Base-by-base conservation (phyloP, 1,140 invertebrate species). In the Bathynomus jamesi region DNA sequence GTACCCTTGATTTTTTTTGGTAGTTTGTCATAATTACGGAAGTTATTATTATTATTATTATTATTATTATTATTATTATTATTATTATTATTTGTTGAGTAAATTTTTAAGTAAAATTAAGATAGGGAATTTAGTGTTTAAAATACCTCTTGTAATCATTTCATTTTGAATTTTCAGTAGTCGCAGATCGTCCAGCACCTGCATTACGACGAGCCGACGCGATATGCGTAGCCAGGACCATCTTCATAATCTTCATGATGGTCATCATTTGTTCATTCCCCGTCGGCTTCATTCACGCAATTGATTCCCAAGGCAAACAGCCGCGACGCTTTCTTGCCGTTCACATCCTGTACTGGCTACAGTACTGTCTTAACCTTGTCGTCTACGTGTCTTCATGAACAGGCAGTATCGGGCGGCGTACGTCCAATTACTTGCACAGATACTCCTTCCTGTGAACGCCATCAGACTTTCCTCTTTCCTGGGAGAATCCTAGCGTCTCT, bases 381-480 rank as follows among this genome's bases (percentile, higher is more conserved):
- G 63, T 70, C 4, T 70, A 70, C 30, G 69, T 53, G 40, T 70
- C 28, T 61, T 70, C 4, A 70, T 70, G 69, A 70, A 70, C 30
- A 21, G 60, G 4, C 69, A 70, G 29, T 70, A 70, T 40, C 60
- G 69, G 7, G 60, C 62, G 28, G 69, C 69, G 3, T 70, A 70
- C 61, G 29, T 70, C 21, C 29, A 70, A 0, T 61, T 62, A 32
- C 21, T 70, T 4, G 24, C 69, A 0, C 31, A 62, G 29, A 27
- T 70, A n/a, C 30, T 62, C 69, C 69, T 4, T 70, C 69, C 3
- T 70, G 67, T 21, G 27, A 40, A 7, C 32, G 67, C 2, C 67
- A 69, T 28, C 53, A 69, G 29, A 61, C 46, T 17, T 69, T 27
- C 67, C 7, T 40, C 7, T 69, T 69, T 60, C 67, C 67, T 69